Conservation (phyloP, 2,888 invertebrate genomes). For the Lasioglossum calceatum region DNA sequence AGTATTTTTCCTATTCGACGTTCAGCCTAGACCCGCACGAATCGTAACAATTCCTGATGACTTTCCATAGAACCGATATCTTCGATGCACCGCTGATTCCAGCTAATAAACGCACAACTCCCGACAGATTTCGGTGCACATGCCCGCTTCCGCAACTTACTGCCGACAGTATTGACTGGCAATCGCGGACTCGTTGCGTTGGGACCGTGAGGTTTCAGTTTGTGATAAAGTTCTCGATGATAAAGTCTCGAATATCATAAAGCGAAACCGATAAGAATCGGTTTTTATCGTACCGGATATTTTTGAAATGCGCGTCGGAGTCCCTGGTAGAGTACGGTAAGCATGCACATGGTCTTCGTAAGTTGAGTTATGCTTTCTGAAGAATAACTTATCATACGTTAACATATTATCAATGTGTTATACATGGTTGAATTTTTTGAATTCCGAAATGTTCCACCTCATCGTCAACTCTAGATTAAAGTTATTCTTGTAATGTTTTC, state of each 20-base stretch:
- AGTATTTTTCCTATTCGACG: conserved; percentile 52
- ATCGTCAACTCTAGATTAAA: too few relatives aligned
- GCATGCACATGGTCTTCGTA: too few relatives aligned
- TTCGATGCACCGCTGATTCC: neutral
- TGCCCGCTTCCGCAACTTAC: neutral
- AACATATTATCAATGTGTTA: too few relatives aligned
- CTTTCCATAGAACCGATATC: neutral
- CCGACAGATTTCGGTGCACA: neutral
- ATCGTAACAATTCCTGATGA: conserved; percentile 30
- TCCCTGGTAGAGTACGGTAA: too few relatives aligned
- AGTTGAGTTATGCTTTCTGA: too few relatives aligned
- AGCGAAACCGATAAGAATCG: neutral
- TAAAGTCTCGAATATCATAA: neutral
- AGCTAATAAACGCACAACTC: neutral
- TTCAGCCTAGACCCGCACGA: neutral
- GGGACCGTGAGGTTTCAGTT: neutral
- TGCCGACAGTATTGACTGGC: too few relatives aligned
- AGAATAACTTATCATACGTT: too few relatives aligned
- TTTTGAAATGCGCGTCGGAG: neutral
- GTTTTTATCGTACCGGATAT: neutral
- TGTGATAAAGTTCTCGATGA: neutral
- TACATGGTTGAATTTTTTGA: too few relatives aligned
- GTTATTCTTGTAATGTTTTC: too few relatives aligned
- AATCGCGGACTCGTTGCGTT: neutral
- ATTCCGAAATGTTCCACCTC: too few relatives aligned